Percentiles rank a stretch among this genome's conserved stretches.
These are phyloP conservation scores for Drosophila nr. medialis DNA, from an alignment of 2,888 invertebrate species.

Conservation along the genomic window DNA sequence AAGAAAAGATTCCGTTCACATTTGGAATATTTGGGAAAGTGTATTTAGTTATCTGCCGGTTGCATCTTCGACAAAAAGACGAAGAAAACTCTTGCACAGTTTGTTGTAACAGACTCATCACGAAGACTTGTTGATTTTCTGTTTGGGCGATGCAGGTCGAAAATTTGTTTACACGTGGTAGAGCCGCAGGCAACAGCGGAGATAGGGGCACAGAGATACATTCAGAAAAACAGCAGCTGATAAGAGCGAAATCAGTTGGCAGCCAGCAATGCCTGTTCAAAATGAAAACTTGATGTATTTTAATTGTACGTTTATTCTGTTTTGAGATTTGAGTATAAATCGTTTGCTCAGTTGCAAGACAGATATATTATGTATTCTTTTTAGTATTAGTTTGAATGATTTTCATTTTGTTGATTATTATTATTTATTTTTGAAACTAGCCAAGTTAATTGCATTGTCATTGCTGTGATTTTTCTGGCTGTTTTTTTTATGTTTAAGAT, in stretches of 20 bases:
- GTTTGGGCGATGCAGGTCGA: slow-evolving; percentile 4
- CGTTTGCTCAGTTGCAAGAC: slow-evolving; percentile 19
- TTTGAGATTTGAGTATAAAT: slow-evolving; percentile 36
- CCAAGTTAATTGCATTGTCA: slow-evolving; percentile 34
- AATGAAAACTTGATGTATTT: slow-evolving; percentile 30
- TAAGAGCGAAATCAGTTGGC: slow-evolving; percentile 26
- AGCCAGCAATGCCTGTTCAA: neutral
- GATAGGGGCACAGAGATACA: neutral
- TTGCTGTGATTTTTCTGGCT: slow-evolving; percentile 11
- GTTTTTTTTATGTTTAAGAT: neutral
- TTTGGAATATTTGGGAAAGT: slow-evolving; percentile 10
- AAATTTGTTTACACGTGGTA: slow-evolving; percentile 23
- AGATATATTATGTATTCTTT: slow-evolving; percentile 18
- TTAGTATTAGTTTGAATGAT: slow-evolving; percentile 18
- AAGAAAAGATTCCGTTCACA: slow-evolving; percentile 36
- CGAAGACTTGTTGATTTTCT: slow-evolving; percentile 9
- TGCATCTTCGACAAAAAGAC: slow-evolving; percentile 16
- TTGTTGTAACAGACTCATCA: slow-evolving; percentile 6
- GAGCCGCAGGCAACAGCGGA: slow-evolving; percentile 6
- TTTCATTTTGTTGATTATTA: slow-evolving; percentile 31
- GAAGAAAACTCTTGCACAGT: slow-evolving; percentile 24
- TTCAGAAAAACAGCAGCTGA: slow-evolving; percentile 28
- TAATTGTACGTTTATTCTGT: slow-evolving; percentile 48
- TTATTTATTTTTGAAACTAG: slow-evolving; percentile 36
- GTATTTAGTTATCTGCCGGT: slow-evolving; percentile 15